Evolutionary conservation across 2,797 vertebrate genomes (phyloP), one percentile per base, ranked within the genome.

Genomic region (Phrynocephalus guinanensis): DNA sequence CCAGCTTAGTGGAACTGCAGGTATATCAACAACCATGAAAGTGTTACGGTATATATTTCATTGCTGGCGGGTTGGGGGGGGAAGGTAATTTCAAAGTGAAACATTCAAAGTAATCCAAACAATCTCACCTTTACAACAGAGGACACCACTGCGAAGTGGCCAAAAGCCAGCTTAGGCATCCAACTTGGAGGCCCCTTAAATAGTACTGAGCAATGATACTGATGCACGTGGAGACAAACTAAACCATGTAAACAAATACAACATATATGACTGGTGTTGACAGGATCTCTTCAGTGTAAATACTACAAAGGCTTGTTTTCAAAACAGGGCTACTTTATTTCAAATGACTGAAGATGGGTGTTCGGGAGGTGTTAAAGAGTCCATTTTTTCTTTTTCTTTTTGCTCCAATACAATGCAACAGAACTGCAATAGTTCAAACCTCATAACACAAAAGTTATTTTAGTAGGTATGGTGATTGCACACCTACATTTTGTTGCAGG

Each of bases 231-330:
- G 73, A 84, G 67, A 10, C 16, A 73, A 63, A 70, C 9, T 28
- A 83, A 83, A 30, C 24, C 26, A 15, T 22, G 71, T 28, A 50
- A 63, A 67, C 72, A 66, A n/a, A 60, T n/a, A 56, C 30, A 22
- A 48, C 38, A 75, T 24, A 5, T 3, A 13, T 1, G 1, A n/a
- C 2, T 2, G 33, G 24, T 0, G 33, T 80, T 15, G 0, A 33
- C 70, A 56, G 48, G 44, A 16, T 0, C 1, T 8, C 1, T 5
- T 33, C 52, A 73, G 24, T 15, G 22, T 13, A 82, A 71, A n/a
- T 16, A 50, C 75, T n/a, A 63, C 26, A 9, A 48, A 24, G 24
- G 24, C 67, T 44, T 50, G 38, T 63, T 73, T 67, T 75, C 1
- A 2, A 5, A 71, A 73, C 8, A 0, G 18, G 56, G 16, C 60